Base-by-base conservation (phyloP, 2,113 vertebrate genomes). In the Psittacula cyanocephala region DNA sequence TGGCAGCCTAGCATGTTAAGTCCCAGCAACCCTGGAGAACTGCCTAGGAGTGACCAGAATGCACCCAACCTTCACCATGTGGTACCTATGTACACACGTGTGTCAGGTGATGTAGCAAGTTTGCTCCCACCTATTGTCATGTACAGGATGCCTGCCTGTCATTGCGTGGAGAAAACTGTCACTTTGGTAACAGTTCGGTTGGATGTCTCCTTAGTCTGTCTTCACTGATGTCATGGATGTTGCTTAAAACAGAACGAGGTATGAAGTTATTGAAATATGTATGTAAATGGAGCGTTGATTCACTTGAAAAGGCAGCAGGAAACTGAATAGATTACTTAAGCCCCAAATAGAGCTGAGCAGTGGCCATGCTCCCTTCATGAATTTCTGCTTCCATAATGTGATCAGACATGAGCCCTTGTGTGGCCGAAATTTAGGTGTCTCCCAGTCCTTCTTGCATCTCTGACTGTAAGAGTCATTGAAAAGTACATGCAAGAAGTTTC, bases 61-160 rank as follows among this genome's bases (percentile, higher is more conserved):
- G 15, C 44, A 62, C 35, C 29, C 37, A 53, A 1, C 8, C 19
- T 25, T 92, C 57, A 10, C 13, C 37, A 2, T 1, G 29, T 7
- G 60, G 25, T 14, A 33, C 15, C 33, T 33, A 11, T 0, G 1
- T 7, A 4, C 6, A 29, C 1, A 1, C 0, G 0, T 3, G 2
- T 13, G 28, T 16, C 14, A 5, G 2, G 31, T 29, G 3, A 0
- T 28, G 52, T 4, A 22, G 25, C 25, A 23, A 28, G 4, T 41
- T 52, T 86, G 63, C 59, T 49, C 63, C 47, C 1, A 2, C 14
- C 31, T 65, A 44, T 47, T 1, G 6, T 47, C 72, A 43, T 1
- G 0, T 17, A 12, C 41, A 72, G 77, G 59, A 31, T 1, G 0
- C 13, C 23, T 74, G 17, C 35, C 68, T 74, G n/a, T 49, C 80